phyloP scores from a whole-genome alignment of 2,888 invertebrate genomes.

The Omphaloscelis lunosa region DNA sequence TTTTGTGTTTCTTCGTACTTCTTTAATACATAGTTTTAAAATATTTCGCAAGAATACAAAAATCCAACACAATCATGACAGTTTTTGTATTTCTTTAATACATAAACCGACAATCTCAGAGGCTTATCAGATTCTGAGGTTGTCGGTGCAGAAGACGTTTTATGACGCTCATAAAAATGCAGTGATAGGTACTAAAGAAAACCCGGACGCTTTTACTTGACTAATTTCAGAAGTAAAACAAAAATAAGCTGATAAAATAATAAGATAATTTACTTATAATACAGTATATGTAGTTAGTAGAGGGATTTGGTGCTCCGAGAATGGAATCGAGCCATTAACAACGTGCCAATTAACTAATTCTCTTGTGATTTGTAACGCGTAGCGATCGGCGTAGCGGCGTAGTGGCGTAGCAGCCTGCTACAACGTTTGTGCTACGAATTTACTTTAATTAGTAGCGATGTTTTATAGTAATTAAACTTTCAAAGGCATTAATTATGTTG shows the following conservation, averaged over 20 bases:
- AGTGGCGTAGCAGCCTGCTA: conserved; percentile 48
- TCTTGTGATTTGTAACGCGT: conserved; percentile 60
- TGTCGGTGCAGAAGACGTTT: conserved; percentile 23
- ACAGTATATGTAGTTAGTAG: conserved; percentile 30
- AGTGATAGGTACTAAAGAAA: conserved; percentile 18
- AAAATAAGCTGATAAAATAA: not conserved
- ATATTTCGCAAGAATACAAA: not conserved
- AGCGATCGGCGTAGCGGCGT: conserved; percentile 58
- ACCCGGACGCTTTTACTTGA: not conserved
- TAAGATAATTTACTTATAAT: conserved; percentile 11
- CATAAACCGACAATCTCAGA: no score
- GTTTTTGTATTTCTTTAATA: not conserved
- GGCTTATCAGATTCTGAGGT: not conserved
- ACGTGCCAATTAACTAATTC: conserved; percentile 59
- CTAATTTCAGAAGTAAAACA: not conserved
- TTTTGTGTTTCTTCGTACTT: conserved; percentile 1
- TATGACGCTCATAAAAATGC: conserved; percentile 33
- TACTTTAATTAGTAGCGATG: conserved; percentile 38
- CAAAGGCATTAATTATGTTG: conserved; percentile 26
- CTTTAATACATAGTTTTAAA: not conserved
- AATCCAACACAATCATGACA: not conserved
- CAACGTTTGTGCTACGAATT: conserved; percentile 48
- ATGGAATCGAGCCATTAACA: conserved; percentile 38
- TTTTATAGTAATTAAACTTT: conserved; percentile 45
- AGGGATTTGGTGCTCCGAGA: conserved; percentile 40